A percentile compares a stretch with the other conserved stretches of the same genome.
These are phyloP conservation scores for Apostichopus californicus DNA, from an alignment of 35 echinoderm and acorn worm species.

Conservation along the genomic window DNA sequence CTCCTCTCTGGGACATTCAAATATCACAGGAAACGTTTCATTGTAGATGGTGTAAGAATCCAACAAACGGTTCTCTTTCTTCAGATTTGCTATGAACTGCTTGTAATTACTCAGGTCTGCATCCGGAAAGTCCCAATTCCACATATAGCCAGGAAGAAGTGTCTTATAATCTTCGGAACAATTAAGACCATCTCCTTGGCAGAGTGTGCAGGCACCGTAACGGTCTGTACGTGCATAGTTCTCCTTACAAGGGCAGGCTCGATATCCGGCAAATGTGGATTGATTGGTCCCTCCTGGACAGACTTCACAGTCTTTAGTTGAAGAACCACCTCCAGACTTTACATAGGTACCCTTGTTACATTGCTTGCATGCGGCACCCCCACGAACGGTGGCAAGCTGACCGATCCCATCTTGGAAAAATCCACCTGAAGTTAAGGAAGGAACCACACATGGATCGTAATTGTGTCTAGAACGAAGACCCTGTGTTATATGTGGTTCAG, in stretches of 20 bases:
- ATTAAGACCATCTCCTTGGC: constrained; percentile 8
- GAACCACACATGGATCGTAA: background rate
- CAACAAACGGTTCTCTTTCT: background rate
- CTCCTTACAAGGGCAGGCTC: constrained; percentile 49
- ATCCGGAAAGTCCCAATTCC: constrained; percentile 27
- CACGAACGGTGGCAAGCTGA: background rate
- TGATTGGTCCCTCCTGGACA: constrained; percentile 56
- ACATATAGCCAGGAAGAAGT: constrained; percentile 42
- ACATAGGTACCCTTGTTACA: constrained; percentile 58
- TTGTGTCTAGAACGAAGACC: background rate
- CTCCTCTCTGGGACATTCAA: constrained; percentile 9
- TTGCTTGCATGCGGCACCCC: background rate
- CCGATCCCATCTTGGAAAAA: constrained; percentile 56
- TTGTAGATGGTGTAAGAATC: background rate
- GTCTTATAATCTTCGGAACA: constrained; percentile 37
- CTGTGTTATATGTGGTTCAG: background rate
- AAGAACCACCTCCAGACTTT: background rate
- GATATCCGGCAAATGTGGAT: constrained; percentile 11
- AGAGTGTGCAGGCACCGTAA: constrained; percentile 18
- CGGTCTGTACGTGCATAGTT: constrained; percentile 31
- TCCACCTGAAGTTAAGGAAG: constrained; percentile 35
- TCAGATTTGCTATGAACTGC: constrained; percentile 33
- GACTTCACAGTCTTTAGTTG: constrained; percentile 39
- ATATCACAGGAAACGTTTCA: background rate
- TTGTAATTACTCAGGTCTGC: constrained; percentile 20